These are phyloP conservation scores for Pelosia muscerda DNA, from an alignment of 2,888 invertebrate genomes.

Conservation along the genomic window DNA sequence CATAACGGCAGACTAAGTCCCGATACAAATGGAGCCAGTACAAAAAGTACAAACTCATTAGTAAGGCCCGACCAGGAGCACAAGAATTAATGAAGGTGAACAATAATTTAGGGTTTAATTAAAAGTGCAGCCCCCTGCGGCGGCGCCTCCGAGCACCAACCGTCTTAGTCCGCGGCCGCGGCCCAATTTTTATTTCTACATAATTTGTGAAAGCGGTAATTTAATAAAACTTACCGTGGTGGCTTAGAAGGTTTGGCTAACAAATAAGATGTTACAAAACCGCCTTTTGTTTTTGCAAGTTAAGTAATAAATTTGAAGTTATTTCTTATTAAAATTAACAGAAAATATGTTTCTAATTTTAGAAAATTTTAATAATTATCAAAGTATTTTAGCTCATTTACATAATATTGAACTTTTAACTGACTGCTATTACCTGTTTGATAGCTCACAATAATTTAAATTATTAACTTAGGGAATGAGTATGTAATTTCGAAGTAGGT, in stretches of 20 bases:
- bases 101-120: constrained; percentile 87
- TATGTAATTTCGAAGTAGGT: no score
- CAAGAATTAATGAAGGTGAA: constrained; percentile 86
- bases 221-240: constrained; percentile 75
- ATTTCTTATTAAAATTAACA: not conserved
- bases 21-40: constrained; percentile 62
- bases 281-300: constrained; percentile 11
- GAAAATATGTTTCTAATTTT: no score
- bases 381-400: no score
- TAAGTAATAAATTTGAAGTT: not conserved
- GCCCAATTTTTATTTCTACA: constrained; percentile 79
- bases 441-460: no score
- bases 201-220: constrained; percentile 85
- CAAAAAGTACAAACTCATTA: constrained; percentile 86
- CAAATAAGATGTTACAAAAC: constrained; percentile 46
- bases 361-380: no score
- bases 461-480: no score
- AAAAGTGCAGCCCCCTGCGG: constrained; percentile 83
- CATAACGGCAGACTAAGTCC: constrained; percentile 44
- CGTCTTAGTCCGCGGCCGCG: constrained; percentile 48
- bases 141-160: constrained; percentile 55
- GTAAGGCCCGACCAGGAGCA: constrained; percentile 80
- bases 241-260: constrained; percentile 53
- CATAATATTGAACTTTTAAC: no score
- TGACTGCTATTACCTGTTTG: no score